Evolutionary conservation across 92 coral and sea anemone species (phyloP), one percentile per base, ranked within the genome.

Genomic region (Chrysogorgia sp.): DNA sequence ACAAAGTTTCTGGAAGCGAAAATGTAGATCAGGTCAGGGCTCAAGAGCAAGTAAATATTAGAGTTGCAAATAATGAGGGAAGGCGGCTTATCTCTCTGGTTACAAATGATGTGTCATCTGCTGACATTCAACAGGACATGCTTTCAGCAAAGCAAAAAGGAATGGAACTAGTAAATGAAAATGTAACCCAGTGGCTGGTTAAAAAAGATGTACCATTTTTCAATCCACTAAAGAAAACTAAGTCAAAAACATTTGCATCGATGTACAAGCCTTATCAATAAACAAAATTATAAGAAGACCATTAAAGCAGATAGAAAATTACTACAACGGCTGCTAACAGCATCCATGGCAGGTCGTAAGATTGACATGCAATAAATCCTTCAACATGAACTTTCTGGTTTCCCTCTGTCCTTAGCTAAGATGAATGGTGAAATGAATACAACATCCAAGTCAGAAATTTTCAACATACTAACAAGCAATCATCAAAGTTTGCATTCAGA

Each of bases 231-330:
- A 68, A 45, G 40, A 68, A 47, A 29, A 68, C 40, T 52, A 68
- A 68, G 29, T 43, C 59, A 22, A 68, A 40, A 43, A 43, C 75
- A 68, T 68, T 40, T 45, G 59, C 58, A n/a, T n/a, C 40, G 24
- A 57, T 40, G 8, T 68, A 58, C 43, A 68, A 12, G 23, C 33
- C 2, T 1, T 34, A 7, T n/a, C 49, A 24, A 9, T 68, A 28
- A 52, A 48, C 58, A 68, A 25, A 68, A 45, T 23, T 57, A 68
- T 9, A 68, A 68, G 26, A 41, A 68, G 43, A 40, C 31, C 8
- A 68, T 68, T 43, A 68, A 68, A 31, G 75, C 75, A 20, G 75
- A 68, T 43, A 40, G 59, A 31, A 68, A 48, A 68, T 68, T 68
- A 68, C 49, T 68, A 24, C 75, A 68, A 33, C 43, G 77, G 12